A percentile compares a stretch with the other conserved stretches of the same genome.
Conservation (phyloP, 2,888 invertebrate genomes). For the Xanthia icteritia region DNA sequence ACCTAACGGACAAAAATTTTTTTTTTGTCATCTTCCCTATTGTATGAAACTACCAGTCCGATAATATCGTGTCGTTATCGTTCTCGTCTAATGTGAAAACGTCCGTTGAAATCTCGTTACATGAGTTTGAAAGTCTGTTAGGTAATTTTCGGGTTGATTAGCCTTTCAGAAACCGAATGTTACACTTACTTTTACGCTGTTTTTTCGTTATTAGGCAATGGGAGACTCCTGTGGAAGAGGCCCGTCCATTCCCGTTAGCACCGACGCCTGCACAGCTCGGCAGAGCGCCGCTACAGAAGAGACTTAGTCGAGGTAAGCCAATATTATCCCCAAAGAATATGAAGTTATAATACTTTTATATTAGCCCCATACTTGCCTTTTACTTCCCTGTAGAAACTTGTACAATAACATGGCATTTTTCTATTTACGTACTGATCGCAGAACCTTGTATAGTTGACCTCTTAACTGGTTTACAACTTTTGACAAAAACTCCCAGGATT, state of each 20-base stretch:
- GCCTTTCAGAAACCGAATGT: background rate
- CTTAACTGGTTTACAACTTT: background rate
- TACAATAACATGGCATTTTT: background rate
- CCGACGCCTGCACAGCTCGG: slow-evolving; percentile 98
- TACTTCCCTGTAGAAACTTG: background rate
- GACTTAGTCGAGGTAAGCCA: slow-evolving; percentile 94
- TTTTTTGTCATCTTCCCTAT: too few species aligned
- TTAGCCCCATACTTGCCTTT: background rate
- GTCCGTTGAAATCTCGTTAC: too few species aligned
- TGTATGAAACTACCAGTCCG: too few species aligned
- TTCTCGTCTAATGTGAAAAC: too few species aligned
- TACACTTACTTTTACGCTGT: background rate
- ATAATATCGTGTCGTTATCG: too few species aligned
- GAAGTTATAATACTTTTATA: background rate
- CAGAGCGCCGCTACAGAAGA: slow-evolving; percentile 96
- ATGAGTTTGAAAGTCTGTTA: background rate
- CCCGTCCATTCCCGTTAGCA: slow-evolving; percentile 93
- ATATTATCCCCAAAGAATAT: background rate
- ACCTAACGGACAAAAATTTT: too few species aligned
- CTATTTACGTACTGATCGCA: background rate
- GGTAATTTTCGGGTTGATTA: background rate
- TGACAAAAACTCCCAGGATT: background rate
- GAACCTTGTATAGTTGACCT: too few species aligned
- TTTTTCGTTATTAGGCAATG: slow-evolving; percentile 78
- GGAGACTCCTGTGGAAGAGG: slow-evolving; percentile 81